Base-by-base conservation (phyloP, 1,140 invertebrate genomes). In the Plodia interpunctella region DNA sequence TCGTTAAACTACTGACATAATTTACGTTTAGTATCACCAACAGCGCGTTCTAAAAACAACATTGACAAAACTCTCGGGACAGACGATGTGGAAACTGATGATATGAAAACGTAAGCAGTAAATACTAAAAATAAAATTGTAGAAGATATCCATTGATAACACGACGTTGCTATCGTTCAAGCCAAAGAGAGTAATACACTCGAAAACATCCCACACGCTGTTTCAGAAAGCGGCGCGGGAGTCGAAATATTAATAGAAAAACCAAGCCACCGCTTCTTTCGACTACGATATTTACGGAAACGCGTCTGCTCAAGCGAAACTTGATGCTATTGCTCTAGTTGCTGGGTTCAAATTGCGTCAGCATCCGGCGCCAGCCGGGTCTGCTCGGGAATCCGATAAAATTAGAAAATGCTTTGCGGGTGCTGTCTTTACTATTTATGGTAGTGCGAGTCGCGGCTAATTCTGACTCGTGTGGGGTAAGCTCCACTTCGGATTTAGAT, bases 381-480 rank as follows among this genome's bases (percentile, higher is more conserved):
- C 51, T 53, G 51, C 3, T 49, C 64, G 70, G 59, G 62, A 72
- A 71, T 72, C 64, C 60, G 77, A 64, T 82, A 87, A 78, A 83
- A 74, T 83, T 86, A 86, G 80, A 87, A 81, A 83, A 80, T 73
- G 75, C 72, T 79, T 77, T 73, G 75, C 78, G 76, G 76, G 78
- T 79, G 74, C 70, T 72, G 74, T 79, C 75, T 88, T 88, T 80
- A 83, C 85, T 88, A 88, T 88, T 86, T 88, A 88, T 87, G 85
- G 85, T 83, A 83, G 72, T 81, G 85, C 70, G 62, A 62, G 74
- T 63, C 57, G 70, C 59, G 63, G 72, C 78, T 83, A 74, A 76
- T 71, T 80, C 63, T 70, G 65, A 75, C 63, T 60, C 80, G 74
- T 74, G 80, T 77, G 81, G 73, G 72, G 78, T 65, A 66, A 69